Base-by-base conservation (phyloP, 2,888 invertebrate species). In the Linnaemya tessellans region DNA sequence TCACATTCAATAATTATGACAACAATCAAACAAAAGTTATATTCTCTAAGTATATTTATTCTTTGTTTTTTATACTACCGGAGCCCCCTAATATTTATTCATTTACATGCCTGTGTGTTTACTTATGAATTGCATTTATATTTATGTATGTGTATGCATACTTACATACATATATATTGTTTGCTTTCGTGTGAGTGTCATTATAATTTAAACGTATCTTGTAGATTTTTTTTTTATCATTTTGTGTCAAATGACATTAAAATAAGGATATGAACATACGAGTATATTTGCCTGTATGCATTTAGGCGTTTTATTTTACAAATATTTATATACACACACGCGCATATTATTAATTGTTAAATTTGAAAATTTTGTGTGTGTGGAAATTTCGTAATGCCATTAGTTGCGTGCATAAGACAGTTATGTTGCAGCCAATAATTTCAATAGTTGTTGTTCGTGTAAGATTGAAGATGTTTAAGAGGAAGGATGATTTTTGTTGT, bases 181-280 rank as follows among this genome's bases (percentile, higher is more conserved):
- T n/a, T 51, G 18, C 46, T 35, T 15, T 5, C 38, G 64, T 78
- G 22, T 51, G 54, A n/a, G 38, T 51, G 51, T 70, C 68, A 79
- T 62, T 70, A 78, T 78, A 49, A 67, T 68, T 67, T 68, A 22
- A 46, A 68, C 2, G n/a, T 38, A 15, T 70, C 70, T 49, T 78
- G 38, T 41, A 51, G 15, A 60, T 38, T 5, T 1, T 43, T 1
- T 43, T 25, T 20, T 43, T 65, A 46, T 51, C 25, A n/a, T 70
- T 54, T 79, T 68, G 49, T 75, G 54, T 65, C 30, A 64, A 51
- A 74, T 62, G 54, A 41, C 75, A 51, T 25, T 7, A 51, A n/a
- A 74, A 64, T 51, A 56, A 25, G 3, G n/a, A 1, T 71, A 13
- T 15, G 43, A 13, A 8, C 35, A 9, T 60, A 10, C 38, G 60